Evolutionary conservation across 1,140 invertebrate species (phyloP).

Genomic region (Drosophila bocqueti): DNA sequence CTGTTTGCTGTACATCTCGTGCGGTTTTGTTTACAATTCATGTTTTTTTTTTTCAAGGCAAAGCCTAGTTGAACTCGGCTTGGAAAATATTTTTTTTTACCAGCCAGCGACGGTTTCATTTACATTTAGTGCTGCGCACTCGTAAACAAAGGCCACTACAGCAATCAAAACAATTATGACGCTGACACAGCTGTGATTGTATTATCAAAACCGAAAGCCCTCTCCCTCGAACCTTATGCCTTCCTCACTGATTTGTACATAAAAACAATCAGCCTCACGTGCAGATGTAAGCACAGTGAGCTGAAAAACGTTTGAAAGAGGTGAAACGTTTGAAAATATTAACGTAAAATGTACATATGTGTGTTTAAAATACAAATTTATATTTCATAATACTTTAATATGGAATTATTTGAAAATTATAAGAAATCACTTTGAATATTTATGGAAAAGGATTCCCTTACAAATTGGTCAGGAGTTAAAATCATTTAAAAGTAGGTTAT

Average conservation of each 20-base stretch:
- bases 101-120: constrained; percentile 13
- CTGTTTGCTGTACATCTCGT: constrained; percentile 8
- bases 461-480: neutral
- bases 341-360: neutral
- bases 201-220: constrained; percentile 27
- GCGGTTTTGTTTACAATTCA: constrained; percentile 22
- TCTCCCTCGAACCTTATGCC: neutral
- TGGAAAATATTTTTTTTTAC: constrained; percentile 33
- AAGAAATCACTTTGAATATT: no score
- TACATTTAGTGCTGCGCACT: constrained; percentile 45
- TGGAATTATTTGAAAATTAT: neutral
- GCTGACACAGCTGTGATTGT: constrained; percentile 38
- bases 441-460: neutral
- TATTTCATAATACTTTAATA: neutral
- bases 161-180: constrained; percentile 15
- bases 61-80: constrained; percentile 55
- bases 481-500: neutral
- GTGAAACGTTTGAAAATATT: neutral
- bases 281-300: constrained; percentile 35
- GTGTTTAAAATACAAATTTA: no score
- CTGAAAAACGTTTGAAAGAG: neutral
- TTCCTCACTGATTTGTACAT: constrained; percentile 3
- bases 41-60: constrained; percentile 57
- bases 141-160: constrained; percentile 1
- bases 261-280: constrained; percentile 34